Evolutionary conservation across 2,113 vertebrate genomes (phyloP).

Genomic region (Vombatus ursinus): DNA sequence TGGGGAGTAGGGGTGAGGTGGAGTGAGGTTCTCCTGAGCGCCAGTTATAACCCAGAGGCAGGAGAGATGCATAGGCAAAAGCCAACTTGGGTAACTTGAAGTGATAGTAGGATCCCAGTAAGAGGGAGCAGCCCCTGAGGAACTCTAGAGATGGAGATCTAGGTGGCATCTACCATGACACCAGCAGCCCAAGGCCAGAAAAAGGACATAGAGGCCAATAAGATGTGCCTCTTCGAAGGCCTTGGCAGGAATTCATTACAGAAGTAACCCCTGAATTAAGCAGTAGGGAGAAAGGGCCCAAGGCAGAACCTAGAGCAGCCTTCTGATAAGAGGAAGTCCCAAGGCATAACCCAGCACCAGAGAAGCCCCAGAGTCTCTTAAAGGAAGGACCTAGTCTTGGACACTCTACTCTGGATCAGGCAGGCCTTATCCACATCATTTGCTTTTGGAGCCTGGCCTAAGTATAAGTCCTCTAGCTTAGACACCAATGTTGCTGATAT

Average conservation of each 20-base stretch:
- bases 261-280: not conserved
- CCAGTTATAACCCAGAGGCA: not conserved
- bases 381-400: not conserved
- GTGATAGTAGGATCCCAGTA: not conserved
- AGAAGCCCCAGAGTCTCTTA: not conserved
- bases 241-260: not conserved
- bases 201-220: not conserved
- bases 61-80: not conserved
- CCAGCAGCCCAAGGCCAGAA: conserved; percentile 45
- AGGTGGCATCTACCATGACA: not conserved
- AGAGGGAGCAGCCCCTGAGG: not conserved
- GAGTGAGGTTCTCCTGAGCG: not conserved
- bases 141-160: not conserved
- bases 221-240: not conserved
- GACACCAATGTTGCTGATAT: not conserved
- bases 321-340: not conserved
- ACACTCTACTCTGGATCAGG: not conserved
- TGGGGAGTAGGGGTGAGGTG: not conserved
- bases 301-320: not conserved
- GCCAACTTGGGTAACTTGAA: not conserved
- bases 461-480: not conserved
- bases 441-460: not conserved
- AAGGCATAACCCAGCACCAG: not conserved
- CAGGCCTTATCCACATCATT: not conserved
- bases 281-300: not conserved